Conservation (phyloP, 1,140 invertebrate species). For the Drosophila triauraria region DNA sequence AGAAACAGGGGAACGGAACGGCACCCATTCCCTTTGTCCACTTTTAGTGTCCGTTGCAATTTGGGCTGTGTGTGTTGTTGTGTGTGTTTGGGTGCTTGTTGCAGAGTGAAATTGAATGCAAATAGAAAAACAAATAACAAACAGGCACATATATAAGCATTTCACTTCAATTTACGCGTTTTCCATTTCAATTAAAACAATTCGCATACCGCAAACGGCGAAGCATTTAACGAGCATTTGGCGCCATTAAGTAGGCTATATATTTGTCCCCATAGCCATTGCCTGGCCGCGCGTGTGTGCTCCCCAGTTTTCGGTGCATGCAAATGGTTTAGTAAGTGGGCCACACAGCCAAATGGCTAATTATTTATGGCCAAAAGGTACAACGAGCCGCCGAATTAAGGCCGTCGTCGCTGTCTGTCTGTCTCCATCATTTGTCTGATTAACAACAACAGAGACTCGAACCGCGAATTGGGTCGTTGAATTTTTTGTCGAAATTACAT, state of each 20-base stretch:
- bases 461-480: constrained; percentile 52
- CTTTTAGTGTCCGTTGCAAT: constrained; percentile 75
- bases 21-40: constrained; percentile 14
- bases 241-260: constrained; percentile 76
- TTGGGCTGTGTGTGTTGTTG: constrained; percentile 51
- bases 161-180: constrained; percentile 80
- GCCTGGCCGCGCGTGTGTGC: constrained; percentile 9
- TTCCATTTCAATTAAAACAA: constrained; percentile 82
- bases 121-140: constrained; percentile 72
- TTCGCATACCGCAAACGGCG: constrained; percentile 49
- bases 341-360: constrained; percentile 61
- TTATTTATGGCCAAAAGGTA: constrained; percentile 73
- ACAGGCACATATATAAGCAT: constrained; percentile 40
- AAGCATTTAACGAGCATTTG: constrained; percentile 62
- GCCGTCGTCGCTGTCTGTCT: constrained; percentile 42
- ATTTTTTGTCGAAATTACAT: constrained; percentile 22
- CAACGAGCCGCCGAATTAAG: constrained; percentile 32
- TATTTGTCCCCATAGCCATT: constrained; percentile 1
- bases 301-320: constrained; percentile 57
- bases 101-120: constrained; percentile 79
- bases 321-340: constrained; percentile 65
- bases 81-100: constrained; percentile 45
- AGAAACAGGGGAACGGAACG: not conserved
- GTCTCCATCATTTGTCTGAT: constrained; percentile 57
- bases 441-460: constrained; percentile 47